Evolutionary conservation across 2,888 invertebrate species (phyloP), one percentile per base, ranked within the genome.

Genomic region (Rotaria socialis): DNA sequence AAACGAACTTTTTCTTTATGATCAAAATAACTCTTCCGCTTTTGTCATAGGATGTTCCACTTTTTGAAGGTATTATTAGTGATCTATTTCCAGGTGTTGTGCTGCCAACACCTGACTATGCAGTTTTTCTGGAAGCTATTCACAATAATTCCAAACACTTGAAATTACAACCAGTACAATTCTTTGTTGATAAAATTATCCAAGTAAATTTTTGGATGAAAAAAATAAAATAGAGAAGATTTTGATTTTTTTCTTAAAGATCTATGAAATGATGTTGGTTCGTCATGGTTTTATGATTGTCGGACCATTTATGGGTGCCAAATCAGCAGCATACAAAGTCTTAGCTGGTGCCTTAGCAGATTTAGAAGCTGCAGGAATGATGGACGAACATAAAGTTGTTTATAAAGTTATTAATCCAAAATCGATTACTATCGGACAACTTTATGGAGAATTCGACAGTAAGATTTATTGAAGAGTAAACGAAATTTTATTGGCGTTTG

Each of bases 131-230:
- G 88, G 90, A 90, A 43, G 90, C 90, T 47, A 88, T 91, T 52
- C 89, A 90, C 86, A 89, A 89, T 22, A 90, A 91, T 88, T 90
- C 91, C 67, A 88, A 88, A 84, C 91, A 90, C 88, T 87, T 89
- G 27, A 88, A 91, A 85, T 89, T 91, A 52, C 91, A 91, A 88
- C 88, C 90, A 43, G 90, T 90, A n/a, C 90, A 90, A 8, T 91
- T 90, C 90, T 91, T 91, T 88, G 88, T 91, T 52, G 90, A 91
- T 35, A 91, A 91, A 88, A 91, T 91, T 85, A 94, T 95, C 87
- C 96, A 96, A 92, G 91, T 91, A 87, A 58, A 58, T 74, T 87
- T 74, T 87, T 74, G 27, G 50, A 11, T 14, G 50, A 11, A n/a
- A 35, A 27, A 50, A 22, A 85, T 14, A 52, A 16, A 67, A 22